Evolutionary conservation across 1,140 invertebrate species (phyloP).

Genomic region (Procambarus virginalis): DNA sequence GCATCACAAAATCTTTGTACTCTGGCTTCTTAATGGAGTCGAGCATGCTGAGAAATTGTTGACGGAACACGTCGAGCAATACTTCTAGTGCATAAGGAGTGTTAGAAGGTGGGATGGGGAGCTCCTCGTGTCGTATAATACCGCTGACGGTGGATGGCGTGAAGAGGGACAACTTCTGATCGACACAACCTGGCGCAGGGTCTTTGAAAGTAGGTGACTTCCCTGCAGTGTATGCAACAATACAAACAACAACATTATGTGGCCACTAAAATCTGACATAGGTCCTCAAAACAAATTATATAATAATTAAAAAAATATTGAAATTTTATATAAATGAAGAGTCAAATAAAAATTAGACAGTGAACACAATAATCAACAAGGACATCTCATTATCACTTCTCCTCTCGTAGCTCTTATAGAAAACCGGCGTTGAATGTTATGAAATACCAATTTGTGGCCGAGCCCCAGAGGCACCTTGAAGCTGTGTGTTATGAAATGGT

Average conservation of each 20-base stretch:
- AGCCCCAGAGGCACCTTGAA: too few species aligned
- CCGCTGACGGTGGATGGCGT: slow-evolving; percentile 37
- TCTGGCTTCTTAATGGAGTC: slow-evolving; percentile 57
- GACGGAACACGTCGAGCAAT: slow-evolving; percentile 46
- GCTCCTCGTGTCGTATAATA: slow-evolving; percentile 47
- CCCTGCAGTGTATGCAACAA: slow-evolving; percentile 8
- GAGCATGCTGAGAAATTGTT: slow-evolving; percentile 48
- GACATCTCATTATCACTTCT: too few species aligned
- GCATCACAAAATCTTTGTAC: slow-evolving; percentile 37
- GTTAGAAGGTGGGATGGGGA: slow-evolving; percentile 60
- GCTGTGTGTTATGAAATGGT: too few species aligned
- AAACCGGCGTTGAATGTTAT: too few species aligned
- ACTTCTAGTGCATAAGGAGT: slow-evolving; percentile 57
- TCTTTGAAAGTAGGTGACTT: slow-evolving; percentile 36
- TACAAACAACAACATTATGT: background rate
- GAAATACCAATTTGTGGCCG: too few species aligned
- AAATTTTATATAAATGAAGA: too few species aligned
- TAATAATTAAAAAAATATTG: too few species aligned
- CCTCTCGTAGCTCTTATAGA: too few species aligned
- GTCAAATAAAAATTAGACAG: too few species aligned
- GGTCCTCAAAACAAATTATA: background rate
- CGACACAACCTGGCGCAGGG: slow-evolving; percentile 58
- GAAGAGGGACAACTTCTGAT: slow-evolving; percentile 53
- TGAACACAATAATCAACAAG: too few species aligned
- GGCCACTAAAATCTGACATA: background rate